Base-by-base conservation (phyloP, 2,797 vertebrate genomes). In the Australoheros facetus region DNA sequence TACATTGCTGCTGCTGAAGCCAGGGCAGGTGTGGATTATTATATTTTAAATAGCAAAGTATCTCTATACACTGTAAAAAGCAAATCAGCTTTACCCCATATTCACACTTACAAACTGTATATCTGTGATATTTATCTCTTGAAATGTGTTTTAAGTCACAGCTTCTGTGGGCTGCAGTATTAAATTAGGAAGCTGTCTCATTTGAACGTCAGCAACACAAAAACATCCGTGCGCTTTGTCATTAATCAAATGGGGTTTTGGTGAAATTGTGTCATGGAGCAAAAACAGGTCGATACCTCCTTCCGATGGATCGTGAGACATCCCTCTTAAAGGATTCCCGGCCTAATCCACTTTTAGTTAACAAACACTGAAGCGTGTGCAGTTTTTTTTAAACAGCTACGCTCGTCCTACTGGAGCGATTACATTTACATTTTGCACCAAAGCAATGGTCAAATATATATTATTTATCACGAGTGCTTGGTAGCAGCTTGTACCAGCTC, bases 161-260 rank as follows among this genome's bases (percentile, higher is more conserved):
- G 60, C 58, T 39, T 62, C 21, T 39, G 8, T 23, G 19, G 57
- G 51, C 57, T n/a, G 30, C 48, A 73, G 30, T 7, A 39, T 10
- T 80, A 39, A 87, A 85, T 84, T 64, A 84, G 70, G 69, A 78
- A 26, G 64, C 56, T 21, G 19, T 76, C 69, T 57, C 13, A 10
- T 30, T 19, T 1, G 7, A 79, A 56, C 56, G 56, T 73, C 66
- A 71, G 73, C 74, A 85, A 75, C 73, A 64, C 59, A 77, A 28
- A 80, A 87, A 66, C 69, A 66, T 80, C 60, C 3, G 16, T 75
- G 5, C 7, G 7, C 7, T 8, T 53, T n/a, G 19, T n/a, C 82
- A 77, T 85, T 85, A 83, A 89, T 89, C 80, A 82, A 21, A 62
- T 42, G 53, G n/a, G 13, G 13, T 39, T 78, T 86, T 73, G 58